phyloP scores from a whole-genome alignment of 1,140 invertebrate genomes.

The Conus ventricosus region DNA sequence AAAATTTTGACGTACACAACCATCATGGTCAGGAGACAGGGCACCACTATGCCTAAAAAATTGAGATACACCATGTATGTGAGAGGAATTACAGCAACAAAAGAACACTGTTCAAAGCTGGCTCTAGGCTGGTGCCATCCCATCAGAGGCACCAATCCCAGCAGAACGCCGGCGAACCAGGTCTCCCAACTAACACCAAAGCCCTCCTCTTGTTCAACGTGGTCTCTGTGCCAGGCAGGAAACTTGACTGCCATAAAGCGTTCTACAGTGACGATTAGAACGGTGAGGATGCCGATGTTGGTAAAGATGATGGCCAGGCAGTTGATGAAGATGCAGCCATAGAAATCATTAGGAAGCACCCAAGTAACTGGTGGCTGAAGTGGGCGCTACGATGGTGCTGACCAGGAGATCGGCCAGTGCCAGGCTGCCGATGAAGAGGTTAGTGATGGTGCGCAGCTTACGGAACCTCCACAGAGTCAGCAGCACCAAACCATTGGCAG shows the following conservation, averaged over 20 bases:
- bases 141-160: conserved; percentile 69
- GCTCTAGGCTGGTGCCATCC: conserved; percentile 62
- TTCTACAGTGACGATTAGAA: conserved; percentile 68
- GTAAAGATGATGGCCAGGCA: conserved; percentile 69
- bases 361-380: conserved; percentile 63
- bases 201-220: conserved; percentile 54
- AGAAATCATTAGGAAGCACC: conserved; percentile 60
- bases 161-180: conserved; percentile 64
- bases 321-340: conserved; percentile 69
- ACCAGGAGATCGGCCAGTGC: conserved; percentile 76
- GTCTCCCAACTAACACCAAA: conserved; percentile 49
- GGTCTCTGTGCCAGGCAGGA: conserved; percentile 64
- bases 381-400: conserved; percentile 65
- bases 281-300: conserved; percentile 69
- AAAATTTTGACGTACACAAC: conserved; percentile 66
- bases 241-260: conserved; percentile 66
- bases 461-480: neutral
- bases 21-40: conserved; percentile 66
- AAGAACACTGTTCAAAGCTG: conserved; percentile 55
- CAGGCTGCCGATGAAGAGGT: conserved; percentile 75
- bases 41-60: conserved; percentile 67
- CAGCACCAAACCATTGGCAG: neutral
- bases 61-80: conserved; percentile 72
- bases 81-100: conserved; percentile 67
- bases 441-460: conserved; percentile 74